These are phyloP conservation scores for Drosophila atroscutellata DNA, from an alignment of 2,888 invertebrate species.

Conservation along the genomic window DNA sequence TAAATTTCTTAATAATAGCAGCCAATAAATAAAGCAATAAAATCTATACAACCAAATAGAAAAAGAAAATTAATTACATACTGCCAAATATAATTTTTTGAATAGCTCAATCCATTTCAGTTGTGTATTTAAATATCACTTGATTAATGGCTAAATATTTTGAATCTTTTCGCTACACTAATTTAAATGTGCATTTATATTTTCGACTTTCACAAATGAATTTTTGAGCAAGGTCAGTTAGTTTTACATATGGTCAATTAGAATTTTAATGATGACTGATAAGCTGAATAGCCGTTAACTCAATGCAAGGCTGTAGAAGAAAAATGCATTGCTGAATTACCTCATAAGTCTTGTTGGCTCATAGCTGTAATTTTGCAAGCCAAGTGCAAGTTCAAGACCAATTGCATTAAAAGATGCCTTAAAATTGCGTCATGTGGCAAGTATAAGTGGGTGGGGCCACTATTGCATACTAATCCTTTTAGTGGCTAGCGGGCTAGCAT, in stretches of 20 bases:
- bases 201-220: conserved; percentile 7
- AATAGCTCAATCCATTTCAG: neutral
- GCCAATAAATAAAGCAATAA: neutral
- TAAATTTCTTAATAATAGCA: neutral
- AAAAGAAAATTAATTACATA: no score
- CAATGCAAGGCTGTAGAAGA: neutral
- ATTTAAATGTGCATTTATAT: neutral
- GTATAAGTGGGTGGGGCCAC: conserved; percentile 4
- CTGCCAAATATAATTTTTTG: neutral
- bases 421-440: conserved; percentile 25
- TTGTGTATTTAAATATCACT: neutral
- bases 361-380: conserved; percentile 30
- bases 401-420: conserved; percentile 31
- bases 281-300: conserved; percentile 13
- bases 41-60: no score
- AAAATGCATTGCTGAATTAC: neutral
- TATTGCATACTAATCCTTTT: conserved; percentile 58
- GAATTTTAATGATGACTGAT: conserved; percentile 7
- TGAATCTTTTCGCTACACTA: neutral
- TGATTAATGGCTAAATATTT: neutral
- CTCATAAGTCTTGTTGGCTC: conserved; percentile 9
- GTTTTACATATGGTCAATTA: conserved; percentile 10
- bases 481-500: conserved; percentile 24
- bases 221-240: conserved; percentile 17
- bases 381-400: conserved; percentile 75